Conservation (phyloP, 2,797 vertebrate genomes). For the Sebastes alutus region DNA sequence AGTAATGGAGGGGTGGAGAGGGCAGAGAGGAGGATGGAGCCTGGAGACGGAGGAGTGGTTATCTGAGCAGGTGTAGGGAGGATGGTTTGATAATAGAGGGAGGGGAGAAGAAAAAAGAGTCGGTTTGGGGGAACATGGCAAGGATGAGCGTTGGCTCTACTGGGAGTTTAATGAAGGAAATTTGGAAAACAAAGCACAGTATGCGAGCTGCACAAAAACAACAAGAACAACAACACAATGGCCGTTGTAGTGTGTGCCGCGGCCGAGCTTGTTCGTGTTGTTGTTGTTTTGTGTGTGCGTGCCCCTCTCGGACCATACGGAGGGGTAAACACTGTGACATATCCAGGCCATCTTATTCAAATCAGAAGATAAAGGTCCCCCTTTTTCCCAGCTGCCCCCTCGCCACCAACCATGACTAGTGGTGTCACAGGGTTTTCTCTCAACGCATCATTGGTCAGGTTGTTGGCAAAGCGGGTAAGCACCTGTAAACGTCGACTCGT, state of each 20-base stretch:
- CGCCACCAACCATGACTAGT: constrained; percentile 82
- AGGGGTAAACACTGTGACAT: constrained; percentile 92
- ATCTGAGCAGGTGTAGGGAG: constrained; percentile 70
- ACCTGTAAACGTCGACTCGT: neutral
- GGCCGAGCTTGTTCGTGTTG: constrained; percentile 71
- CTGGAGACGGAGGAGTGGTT: constrained; percentile 71
- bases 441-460: neutral
- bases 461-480: neutral
- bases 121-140: constrained; percentile 42
- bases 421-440: constrained; percentile 57
- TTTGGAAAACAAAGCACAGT: constrained; percentile 65
- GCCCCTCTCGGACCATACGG: constrained; percentile 81
- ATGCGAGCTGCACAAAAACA: constrained; percentile 36
- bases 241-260: constrained; percentile 29
- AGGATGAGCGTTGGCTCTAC: constrained; percentile 45
- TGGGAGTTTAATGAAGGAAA: constrained; percentile 63
- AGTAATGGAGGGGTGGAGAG: constrained; percentile 66
- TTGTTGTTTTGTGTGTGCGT: constrained; percentile 65
- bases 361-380: constrained; percentile 93
- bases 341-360: constrained; percentile 99
- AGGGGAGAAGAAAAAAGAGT: constrained; percentile 36
- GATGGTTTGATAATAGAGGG: constrained; percentile 46
- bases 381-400: constrained; percentile 90
- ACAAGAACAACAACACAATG: constrained; percentile 59
- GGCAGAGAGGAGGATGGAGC: constrained; percentile 65